Base-by-base conservation (phyloP, 2,113 vertebrate species). In the Leucosticte australis region DNA sequence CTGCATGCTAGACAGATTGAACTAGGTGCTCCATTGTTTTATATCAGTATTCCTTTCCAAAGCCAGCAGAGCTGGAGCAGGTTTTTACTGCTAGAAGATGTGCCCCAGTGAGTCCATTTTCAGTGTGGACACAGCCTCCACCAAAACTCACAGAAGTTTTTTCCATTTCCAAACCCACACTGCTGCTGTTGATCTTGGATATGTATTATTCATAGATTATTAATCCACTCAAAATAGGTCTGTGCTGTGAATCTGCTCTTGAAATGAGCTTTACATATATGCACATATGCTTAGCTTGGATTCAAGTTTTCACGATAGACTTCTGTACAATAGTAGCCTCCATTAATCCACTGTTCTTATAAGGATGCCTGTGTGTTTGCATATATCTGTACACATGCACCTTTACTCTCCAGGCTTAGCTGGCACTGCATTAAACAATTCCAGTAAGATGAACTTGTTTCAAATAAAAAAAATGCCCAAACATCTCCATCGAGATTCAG, bases 221-320 rank as follows among this genome's bases (percentile, higher is more conserved):
- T 95, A 97, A 97, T 96, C 77, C 50, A 55, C 82, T 95, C 92
- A 91, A 96, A 97, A 97, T 49, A 28, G 14, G 79, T 73, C 83
- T 92, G 62, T 70, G 85, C 81, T 53, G 52, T 56, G 50, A 76
- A 96, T 94, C 77, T 83, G 67, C 79, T 96, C 84, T 95, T 83
- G 87, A 91, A 96, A 95, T 31, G 62, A 86, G 67, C 37, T 91
- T 60, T 75, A 47, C 60, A 33, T 52, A 15, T 37, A 68, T 1
- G 11, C 19, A 27, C 14, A 50, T 49, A 41, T 20, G 33, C 47
- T 37, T 94, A 93, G 26, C 42, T 57, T 26, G 44, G 50, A 42
- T 75, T 57, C 5, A n/a, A 33, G 82, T 83, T 91, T 77, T 65
- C 21, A 4, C 18, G 71, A 83, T 1, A 64, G 27, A 74, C 7